Percentiles rank a stretch among this genome's conserved stretches.
Evolutionary conservation across 1,140 invertebrate species (phyloP).

Genomic region (Acromyrmex echinatior): DNA sequence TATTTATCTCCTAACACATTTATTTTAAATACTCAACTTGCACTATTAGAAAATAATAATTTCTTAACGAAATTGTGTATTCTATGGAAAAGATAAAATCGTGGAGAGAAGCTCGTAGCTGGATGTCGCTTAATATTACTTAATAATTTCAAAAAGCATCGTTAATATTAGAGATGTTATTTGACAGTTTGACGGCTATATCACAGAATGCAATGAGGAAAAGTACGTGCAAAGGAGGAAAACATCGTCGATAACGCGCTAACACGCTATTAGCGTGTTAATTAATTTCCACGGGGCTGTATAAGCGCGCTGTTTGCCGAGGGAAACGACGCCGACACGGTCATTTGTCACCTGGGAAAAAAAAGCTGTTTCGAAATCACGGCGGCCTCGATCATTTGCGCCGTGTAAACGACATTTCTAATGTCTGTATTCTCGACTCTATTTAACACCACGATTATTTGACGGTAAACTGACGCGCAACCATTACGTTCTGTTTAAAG

Average conservation of each 20-base stretch:
- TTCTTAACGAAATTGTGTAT: not conserved
- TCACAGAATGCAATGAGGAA: not conserved
- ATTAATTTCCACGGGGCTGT: constrained; percentile 34
- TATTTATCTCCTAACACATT: not conserved
- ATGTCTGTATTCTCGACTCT: not conserved
- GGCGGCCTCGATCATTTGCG: constrained; percentile 6
- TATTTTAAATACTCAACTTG: not conserved
- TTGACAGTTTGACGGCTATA: not conserved
- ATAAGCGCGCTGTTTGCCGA: constrained; percentile 16
- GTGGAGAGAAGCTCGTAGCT: not conserved
- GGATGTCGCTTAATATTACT: not conserved
- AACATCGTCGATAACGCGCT: not conserved
- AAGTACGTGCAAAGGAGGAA: not conserved
- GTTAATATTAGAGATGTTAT: not conserved
- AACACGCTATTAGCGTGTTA: not conserved
- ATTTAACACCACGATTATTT: not conserved
- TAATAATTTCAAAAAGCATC: not conserved
- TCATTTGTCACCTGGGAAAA: constrained; percentile 39
- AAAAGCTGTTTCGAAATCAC: constrained; percentile 29
- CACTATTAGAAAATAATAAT: not conserved
- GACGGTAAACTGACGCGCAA: not conserved
- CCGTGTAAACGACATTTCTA: not conserved
- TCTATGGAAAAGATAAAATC: not conserved
- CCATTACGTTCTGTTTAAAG: not conserved
- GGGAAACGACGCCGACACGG: constrained; percentile 35